Evolutionary conservation across 2,797 vertebrate genomes (phyloP).

Genomic region (Galagoides demidoff): DNA sequence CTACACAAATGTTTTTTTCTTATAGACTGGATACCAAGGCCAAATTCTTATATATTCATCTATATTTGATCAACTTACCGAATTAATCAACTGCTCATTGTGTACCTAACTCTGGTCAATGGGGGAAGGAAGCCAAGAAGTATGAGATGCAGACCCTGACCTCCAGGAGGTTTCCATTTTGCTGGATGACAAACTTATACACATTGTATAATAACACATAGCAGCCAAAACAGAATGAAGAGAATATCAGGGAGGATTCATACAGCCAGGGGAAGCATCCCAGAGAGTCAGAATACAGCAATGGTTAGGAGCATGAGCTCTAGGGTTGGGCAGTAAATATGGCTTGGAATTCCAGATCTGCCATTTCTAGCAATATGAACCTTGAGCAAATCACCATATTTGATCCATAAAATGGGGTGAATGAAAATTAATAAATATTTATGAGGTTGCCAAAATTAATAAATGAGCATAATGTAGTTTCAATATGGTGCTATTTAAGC

Average conservation of each 20-base stretch:
- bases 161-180: slow-evolving; percentile 1
- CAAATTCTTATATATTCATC: not conserved
- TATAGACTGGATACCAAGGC: not conserved
- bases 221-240: not conserved
- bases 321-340: not conserved
- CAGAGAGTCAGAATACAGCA: not conserved
- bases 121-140: not conserved
- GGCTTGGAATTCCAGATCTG: slow-evolving; percentile 44
- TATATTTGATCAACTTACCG: slow-evolving; percentile 5
- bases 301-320: not conserved
- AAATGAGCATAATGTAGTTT: not conserved
- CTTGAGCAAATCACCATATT: slow-evolving; percentile 5
- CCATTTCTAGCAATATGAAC: slow-evolving; percentile 3
- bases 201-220: not conserved
- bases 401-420: not conserved
- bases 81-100: not conserved
- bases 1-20: slow-evolving; percentile 32
- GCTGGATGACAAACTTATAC: not conserved
- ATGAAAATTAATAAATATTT: slow-evolving; percentile 10
- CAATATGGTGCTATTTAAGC: not conserved
- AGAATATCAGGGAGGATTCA: not conserved
- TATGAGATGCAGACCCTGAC: not conserved
- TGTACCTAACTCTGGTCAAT: not conserved
- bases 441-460: not conserved
- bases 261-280: not conserved